Evolutionary conservation across 2,888 invertebrate species (phyloP), one percentile per base, ranked within the genome.

Genomic region (Chesias legatella): DNA sequence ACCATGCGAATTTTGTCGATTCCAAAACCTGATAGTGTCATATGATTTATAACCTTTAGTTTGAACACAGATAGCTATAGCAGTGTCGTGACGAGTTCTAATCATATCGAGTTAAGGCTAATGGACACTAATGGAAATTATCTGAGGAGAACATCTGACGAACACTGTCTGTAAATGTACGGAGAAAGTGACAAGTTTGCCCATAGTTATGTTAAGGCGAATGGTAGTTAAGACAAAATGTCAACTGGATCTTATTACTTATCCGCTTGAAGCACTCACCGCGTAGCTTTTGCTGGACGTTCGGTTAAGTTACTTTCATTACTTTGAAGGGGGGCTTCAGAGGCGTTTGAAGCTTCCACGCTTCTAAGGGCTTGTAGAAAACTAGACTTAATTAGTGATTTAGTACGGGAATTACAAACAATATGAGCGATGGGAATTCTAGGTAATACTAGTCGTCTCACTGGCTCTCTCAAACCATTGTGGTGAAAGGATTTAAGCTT

Each of bases 121-220:
- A 86, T 86, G 85, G 85, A 73, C 75, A 70, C 80, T 86, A 85
- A 85, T 86, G 82, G 81, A 76, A 77, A 79, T 83, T 73, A 85
- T 85, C 82, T 62, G 63, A 57, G 68, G 73, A 76, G 78, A 74
- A 62, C 77, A 84, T 86, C 85, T 73, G 76, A 77, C 67, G 73
- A 73, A 58, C 62, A 65, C 72, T 70, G 77, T 71, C 72, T 68
- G 66, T 73, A 66, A 63, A 62, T 48, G 58, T 43, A 33, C 37
- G 62, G 82, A 77, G 84, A 85, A 83, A 84, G 84, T 79, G 79
- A 79, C 74, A 76, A 73, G 68, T 64, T 69, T 60, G 69, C 63
- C 49, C 58, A 58, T 56, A 53, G 58, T 56, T 52, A 41, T 49
- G 56, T 74, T 77, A 78, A 77, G 76, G 75, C 71, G 56, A 59